phyloP scores from a whole-genome alignment of 1,140 invertebrate genomes.

The Babylonia areolata region DNA sequence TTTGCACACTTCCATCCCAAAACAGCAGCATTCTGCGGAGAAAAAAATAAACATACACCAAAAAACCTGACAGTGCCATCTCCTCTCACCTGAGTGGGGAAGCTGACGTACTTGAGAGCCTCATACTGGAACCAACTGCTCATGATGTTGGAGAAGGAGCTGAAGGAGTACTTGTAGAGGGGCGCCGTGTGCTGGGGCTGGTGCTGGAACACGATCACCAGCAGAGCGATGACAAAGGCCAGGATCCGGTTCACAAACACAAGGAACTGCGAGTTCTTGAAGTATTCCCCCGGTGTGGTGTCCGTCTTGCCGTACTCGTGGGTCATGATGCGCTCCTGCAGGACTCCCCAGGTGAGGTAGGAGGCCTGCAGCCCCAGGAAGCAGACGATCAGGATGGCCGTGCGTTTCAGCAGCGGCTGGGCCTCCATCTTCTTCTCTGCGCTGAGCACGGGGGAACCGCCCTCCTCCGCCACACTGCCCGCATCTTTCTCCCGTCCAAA shows the following conservation, averaged over 20 bases:
- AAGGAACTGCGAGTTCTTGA: conserved; percentile 95
- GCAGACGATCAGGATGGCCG: conserved; percentile 82
- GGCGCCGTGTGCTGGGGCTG: conserved; percentile 87
- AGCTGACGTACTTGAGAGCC: conserved; percentile 98
- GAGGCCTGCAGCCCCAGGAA: conserved; percentile 91
- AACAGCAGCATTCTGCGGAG: no score
- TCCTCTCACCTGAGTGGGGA: conserved; percentile 87
- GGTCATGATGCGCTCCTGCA: conserved; percentile 86
- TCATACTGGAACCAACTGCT: conserved; percentile 99
- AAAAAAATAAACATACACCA: no score
- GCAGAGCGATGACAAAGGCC: conserved; percentile 86
- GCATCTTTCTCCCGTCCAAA: conserved; percentile 77
- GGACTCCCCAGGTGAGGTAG: conserved; percentile 94
- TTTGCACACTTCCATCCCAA: no score
- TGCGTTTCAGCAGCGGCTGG: conserved; percentile 42
- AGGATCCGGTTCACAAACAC: conserved; percentile 95
- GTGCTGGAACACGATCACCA: conserved; percentile 78
- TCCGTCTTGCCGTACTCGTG: conserved; percentile 81
- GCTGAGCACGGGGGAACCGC: conserved; percentile 23
- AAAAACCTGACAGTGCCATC: neutral
- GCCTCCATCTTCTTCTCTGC: conserved; percentile 36
- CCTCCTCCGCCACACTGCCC: conserved; percentile 58
- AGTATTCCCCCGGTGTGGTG: conserved; percentile 77
- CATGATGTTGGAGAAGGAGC: conserved; percentile 98
- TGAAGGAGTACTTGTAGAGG: conserved; percentile 96